phyloP scores from a whole-genome alignment of 2,888 invertebrate genomes.

The Mythimna pallens region DNA sequence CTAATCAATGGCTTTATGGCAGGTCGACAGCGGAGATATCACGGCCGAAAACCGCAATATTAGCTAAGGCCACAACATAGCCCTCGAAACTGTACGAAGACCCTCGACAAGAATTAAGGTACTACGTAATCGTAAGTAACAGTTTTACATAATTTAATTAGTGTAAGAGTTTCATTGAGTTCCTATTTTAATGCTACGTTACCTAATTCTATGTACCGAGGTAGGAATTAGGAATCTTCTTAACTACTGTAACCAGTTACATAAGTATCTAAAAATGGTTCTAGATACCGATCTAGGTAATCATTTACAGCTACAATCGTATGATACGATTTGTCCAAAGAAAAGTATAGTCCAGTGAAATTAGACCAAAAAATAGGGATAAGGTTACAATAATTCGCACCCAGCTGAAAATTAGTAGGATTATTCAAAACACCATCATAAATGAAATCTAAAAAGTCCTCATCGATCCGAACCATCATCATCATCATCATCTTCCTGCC shows the following conservation, averaged over 20 bases:
- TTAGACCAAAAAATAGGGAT: too few species aligned
- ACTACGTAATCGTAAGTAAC: not conserved
- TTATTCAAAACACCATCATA: too few species aligned
- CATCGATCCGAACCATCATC: too few species aligned
- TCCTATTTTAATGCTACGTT: not conserved
- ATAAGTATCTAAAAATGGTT: not conserved
- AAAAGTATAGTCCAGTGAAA: not conserved
- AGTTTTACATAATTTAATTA: constrained; percentile 1
- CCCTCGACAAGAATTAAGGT: not conserved
- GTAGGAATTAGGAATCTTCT: not conserved
- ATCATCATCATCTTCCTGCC: too few species aligned
- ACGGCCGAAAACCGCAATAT: constrained; percentile 63
- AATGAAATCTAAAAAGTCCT: too few species aligned
- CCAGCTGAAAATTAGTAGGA: too few species aligned
- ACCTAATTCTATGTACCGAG: not conserved
- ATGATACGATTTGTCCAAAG: not conserved
- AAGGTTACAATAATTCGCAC: too few species aligned
- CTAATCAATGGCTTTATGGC: constrained; percentile 72
- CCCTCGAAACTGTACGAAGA: constrained; percentile 14
- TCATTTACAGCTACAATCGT: not conserved
- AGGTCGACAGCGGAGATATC: constrained; percentile 72
- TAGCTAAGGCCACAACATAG: constrained; percentile 30
- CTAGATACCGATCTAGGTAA: not conserved
- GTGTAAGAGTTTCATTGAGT: constrained; percentile 10
- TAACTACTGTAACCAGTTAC: not conserved